phyloP scores from a whole-genome alignment of 2,888 invertebrate genomes.

The Cephus nigrinus region DNA sequence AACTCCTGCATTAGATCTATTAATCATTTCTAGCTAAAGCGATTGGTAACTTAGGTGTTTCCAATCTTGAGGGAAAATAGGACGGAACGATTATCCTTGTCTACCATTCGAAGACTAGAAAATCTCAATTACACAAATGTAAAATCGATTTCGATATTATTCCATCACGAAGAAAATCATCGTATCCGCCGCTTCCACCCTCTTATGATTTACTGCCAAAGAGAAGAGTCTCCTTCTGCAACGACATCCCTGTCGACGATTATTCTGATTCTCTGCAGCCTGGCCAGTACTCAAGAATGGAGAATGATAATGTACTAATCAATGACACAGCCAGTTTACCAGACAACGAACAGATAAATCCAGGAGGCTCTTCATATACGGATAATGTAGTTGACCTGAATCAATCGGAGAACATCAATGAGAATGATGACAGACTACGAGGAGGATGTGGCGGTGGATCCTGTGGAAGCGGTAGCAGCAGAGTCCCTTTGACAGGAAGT shows the following conservation, averaged over 20 bases:
- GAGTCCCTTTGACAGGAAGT: not conserved
- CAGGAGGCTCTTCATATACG: not conserved
- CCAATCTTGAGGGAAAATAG: slow-evolving; percentile 13
- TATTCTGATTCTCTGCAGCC: slow-evolving; percentile 4
- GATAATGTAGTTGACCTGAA: not conserved
- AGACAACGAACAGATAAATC: not conserved
- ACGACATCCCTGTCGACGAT: slow-evolving; percentile 27
- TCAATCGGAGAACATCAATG: slow-evolving; percentile 20
- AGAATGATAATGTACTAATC: slow-evolving; percentile 19
- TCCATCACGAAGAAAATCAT: slow-evolving; percentile 35
- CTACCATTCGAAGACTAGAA: not conserved
- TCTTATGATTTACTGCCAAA: slow-evolving; percentile 32
- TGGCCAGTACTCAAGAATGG: slow-evolving; percentile 28
- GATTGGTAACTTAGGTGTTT: slow-evolving; percentile 28
- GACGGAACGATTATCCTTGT: not conserved
- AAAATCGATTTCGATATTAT: slow-evolving; percentile 15
- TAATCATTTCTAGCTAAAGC: slow-evolving; percentile 1
- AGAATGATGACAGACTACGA: slow-evolving; percentile 42
- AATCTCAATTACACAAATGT: not conserved
- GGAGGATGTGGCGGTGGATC: slow-evolving; percentile 46
- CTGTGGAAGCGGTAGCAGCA: slow-evolving; percentile 11
- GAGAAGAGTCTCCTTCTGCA: slow-evolving; percentile 46
- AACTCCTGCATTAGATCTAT: not conserved
- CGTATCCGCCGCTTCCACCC: slow-evolving; percentile 41
- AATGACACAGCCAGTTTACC: not conserved